phyloP scores from a whole-genome alignment of 2,113 vertebrate species.

The Marmota flaviventris region DNA sequence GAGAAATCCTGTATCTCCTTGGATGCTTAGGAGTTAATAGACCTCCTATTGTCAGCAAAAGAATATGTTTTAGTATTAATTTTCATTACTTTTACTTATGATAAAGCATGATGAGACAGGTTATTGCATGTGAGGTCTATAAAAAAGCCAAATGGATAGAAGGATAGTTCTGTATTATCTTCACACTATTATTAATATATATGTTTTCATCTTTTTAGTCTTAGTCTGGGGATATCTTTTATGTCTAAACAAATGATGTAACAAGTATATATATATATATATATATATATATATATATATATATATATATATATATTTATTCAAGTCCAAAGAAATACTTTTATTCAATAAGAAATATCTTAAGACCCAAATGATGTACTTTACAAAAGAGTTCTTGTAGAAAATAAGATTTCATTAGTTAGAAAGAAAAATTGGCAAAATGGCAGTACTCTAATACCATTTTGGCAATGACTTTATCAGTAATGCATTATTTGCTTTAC shows the following conservation, averaged over 20 bases:
- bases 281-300: no score
- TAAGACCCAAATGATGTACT: neutral
- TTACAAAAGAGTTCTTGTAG: constrained; percentile 30
- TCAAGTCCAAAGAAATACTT: neutral
- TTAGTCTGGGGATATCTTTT: neutral
- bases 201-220: neutral
- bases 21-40: neutral
- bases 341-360: constrained; percentile 28
- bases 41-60: neutral
- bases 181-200: neutral
- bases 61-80: neutral
- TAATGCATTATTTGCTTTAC: constrained; percentile 63
- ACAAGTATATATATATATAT: neutral
- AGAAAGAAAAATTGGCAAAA: constrained; percentile 65
- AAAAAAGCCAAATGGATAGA: neutral
- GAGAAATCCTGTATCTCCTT: neutral
- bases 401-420: constrained; percentile 64
- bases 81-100: neutral
- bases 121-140: neutral
- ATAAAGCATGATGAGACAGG: neutral
- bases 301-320: neutral
- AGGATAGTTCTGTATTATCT: neutral
- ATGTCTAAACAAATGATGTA: neutral
- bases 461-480: constrained; percentile 26
- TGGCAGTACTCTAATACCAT: neutral